phyloP scores from a whole-genome alignment of 2,888 invertebrate species.

The Drosophila yooni region DNA sequence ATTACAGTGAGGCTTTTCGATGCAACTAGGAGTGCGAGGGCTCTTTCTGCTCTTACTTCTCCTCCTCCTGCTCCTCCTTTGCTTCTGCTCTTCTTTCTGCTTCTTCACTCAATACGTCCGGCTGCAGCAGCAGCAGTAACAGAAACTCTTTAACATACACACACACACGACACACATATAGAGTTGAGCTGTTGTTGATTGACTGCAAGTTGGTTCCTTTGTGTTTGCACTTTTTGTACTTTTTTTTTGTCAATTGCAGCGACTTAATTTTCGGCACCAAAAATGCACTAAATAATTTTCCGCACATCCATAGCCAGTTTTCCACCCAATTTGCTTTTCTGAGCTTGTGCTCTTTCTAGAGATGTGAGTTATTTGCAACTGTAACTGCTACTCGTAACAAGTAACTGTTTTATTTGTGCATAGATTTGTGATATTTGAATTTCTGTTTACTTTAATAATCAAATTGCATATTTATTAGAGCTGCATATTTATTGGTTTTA shows the following conservation, averaged over 20 bases:
- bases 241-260: conserved; percentile 21
- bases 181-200: conserved; percentile 3
- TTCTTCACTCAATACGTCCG: conserved; percentile 43
- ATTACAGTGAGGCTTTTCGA: conserved; percentile 65
- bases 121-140: conserved; percentile 52
- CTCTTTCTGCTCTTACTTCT: conserved; percentile 41
- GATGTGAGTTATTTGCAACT: conserved; percentile 27
- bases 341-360: conserved; percentile 47
- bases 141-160: conserved; percentile 24
- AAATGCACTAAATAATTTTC: conserved; percentile 59
- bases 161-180: conserved; percentile 15
- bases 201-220: conserved; percentile 9
- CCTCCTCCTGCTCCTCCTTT: conserved; percentile 19
- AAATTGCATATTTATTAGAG: neutral
- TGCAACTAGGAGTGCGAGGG: conserved; percentile 41
- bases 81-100: conserved; percentile 24
- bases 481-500: neutral
- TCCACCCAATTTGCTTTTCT: conserved; percentile 73
- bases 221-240: conserved; percentile 22
- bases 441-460: neutral
- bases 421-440: neutral
- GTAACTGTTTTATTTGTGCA: neutral
- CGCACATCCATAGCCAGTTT: conserved; percentile 61
- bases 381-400: conserved; percentile 23
- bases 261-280: conserved; percentile 29